Evolutionary conservation across 2,113 vertebrate species (phyloP).

Genomic region (Barnardius zonarius): DNA sequence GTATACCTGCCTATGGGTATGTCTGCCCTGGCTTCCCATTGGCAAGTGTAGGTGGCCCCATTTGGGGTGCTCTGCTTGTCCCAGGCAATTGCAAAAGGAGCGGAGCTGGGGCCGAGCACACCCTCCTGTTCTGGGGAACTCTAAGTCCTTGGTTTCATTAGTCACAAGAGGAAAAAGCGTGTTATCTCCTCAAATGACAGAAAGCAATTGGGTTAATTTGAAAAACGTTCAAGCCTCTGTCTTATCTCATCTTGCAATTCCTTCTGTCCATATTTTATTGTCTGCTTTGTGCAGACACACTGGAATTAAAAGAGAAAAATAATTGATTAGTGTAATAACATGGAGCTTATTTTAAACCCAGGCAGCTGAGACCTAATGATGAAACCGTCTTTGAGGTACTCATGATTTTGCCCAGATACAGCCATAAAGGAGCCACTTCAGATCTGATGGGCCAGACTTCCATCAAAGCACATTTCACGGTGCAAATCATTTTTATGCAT

Average conservation of each 20-base stretch:
- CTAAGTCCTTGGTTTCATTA: background rate
- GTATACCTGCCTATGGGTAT: background rate
- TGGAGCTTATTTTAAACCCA: background rate
- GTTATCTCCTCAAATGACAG: background rate
- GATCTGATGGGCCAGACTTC: background rate
- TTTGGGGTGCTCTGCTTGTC: background rate
- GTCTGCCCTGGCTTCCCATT: background rate
- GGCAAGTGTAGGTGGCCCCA: fast-evolving
- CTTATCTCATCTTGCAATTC: background rate
- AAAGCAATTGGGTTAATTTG: background rate
- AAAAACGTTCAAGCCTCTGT: background rate
- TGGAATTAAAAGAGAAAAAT: slow-evolving; percentile 23
- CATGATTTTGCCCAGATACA: background rate
- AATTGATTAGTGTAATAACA: background rate
- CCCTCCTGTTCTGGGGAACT: fast-evolving
- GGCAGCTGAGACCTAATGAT: background rate
- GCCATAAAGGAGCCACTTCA: background rate
- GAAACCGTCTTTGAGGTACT: background rate
- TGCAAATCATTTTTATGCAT: background rate
- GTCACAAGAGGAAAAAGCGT: background rate
- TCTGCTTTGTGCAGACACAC: background rate
- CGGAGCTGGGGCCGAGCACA: fast-evolving
- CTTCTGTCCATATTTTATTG: background rate
- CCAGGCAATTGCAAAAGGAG: background rate
- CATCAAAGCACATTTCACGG: background rate